These are phyloP conservation scores for Mycogona germanica DNA, from an alignment of 2,888 invertebrate genomes.

Conservation along the genomic window DNA sequence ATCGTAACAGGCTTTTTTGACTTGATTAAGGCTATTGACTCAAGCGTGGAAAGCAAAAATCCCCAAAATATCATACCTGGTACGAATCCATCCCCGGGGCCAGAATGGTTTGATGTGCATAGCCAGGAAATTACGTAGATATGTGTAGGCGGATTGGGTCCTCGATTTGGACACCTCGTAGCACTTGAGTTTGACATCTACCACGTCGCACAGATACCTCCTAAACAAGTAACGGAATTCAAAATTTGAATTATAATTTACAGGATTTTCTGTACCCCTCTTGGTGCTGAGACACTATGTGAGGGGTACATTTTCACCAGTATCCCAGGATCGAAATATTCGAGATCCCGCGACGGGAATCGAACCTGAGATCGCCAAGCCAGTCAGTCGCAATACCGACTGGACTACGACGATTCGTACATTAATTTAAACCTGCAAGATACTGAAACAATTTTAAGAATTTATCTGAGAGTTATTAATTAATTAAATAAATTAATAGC, in stretches of 20 bases:
- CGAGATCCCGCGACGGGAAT: too few relatives aligned
- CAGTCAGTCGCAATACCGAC: too few relatives aligned
- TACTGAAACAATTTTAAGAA: too few relatives aligned
- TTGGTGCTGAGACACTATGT: too few relatives aligned
- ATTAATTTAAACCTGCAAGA: too few relatives aligned
- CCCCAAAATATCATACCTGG: background rate
- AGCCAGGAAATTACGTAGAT: conserved; percentile 44
- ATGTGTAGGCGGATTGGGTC: conserved; percentile 39
- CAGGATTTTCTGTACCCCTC: too few relatives aligned
- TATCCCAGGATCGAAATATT: too few relatives aligned
- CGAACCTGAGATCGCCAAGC: too few relatives aligned
- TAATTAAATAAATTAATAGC: background rate
- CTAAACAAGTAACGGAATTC: conserved; percentile 26
- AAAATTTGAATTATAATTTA: background rate
- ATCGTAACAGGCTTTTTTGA: background rate
- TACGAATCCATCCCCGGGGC: conserved; percentile 50
- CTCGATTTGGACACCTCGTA: conserved; percentile 39
- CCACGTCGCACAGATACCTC: conserved; percentile 34
- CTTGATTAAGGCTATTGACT: background rate
- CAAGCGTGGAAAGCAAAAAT: too few relatives aligned
- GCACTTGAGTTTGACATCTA: conserved; percentile 36
- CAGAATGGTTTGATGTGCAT: conserved; percentile 49
- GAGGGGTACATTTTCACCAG: too few relatives aligned
- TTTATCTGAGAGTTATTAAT: too few relatives aligned
- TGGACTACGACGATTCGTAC: too few relatives aligned